Base-by-base conservation (phyloP, 2,888 invertebrate species). In the Eupithecia insigniata region DNA sequence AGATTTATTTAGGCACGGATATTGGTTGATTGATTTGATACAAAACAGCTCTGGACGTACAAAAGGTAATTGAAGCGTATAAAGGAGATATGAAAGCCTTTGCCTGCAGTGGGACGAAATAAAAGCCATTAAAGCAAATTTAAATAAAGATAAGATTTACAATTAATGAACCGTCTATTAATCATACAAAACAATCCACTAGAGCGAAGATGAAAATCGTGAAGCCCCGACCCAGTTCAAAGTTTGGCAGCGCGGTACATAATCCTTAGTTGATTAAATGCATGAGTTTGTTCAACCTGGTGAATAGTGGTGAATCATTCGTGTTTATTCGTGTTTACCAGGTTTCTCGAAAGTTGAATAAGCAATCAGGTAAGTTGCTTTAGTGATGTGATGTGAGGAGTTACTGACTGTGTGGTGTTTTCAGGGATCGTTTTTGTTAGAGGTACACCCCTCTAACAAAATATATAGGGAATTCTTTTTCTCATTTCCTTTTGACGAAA, bases 261-360 rank as follows among this genome's bases (percentile, higher is more conserved):
- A 65, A 70, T 65, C 14, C 60, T 28, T 32, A 65, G 30, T 70
- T 73, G 73, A 68, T 73, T 64, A 69, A 32, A 70, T 70, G 39
- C 68, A 73, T 4, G 60, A 66, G 73, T 70, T 70, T 70, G 16
- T 70, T 73, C 70, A 73, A 46, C 72, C 51, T 61, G 58, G 12
- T n/a, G 32, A 28, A 18, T 67, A 16, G 39, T 7, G 39, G 22
- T 64, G 71, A 71, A 26, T 67, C 67, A 62, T 64, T 36, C 64
- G 22, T 36, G 62, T 64, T 64, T 64, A 64, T 34, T n/a, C 46
- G 22, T 55, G 55, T 55, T 55, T 55, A 22, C n/a, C 10, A 30
- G 60, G 30, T 62, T 32, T 32, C 32, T 32, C 32, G 61, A n/a
- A 62, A n/a, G 34, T 34, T 62, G 32, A 62, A 62, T 62, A 62